A percentile compares a stretch with the other conserved stretches of the same genome.
These are phyloP conservation scores for Cyclina sinensis DNA, from an alignment of 1,140 invertebrate genomes.

Conservation along the genomic window DNA sequence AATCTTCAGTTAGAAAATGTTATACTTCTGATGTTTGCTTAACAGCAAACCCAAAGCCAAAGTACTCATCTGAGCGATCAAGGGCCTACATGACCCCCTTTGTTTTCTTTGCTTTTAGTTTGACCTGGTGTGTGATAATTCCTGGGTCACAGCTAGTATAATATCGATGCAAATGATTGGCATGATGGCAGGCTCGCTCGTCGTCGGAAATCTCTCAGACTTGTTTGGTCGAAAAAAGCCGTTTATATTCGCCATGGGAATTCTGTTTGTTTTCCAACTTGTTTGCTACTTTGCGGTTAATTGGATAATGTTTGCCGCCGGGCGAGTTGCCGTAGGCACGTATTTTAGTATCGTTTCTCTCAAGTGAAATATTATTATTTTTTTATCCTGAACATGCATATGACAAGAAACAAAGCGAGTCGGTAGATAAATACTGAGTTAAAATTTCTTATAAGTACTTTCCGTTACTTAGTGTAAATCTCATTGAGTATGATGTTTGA, in stretches of 20 bases:
- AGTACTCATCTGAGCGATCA: too few species aligned
- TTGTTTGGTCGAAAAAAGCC: conserved; percentile 52
- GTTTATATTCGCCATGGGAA: conserved; percentile 6
- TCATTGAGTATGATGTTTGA: too few species aligned
- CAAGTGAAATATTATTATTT: too few species aligned
- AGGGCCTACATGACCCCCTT: too few species aligned
- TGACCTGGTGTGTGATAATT: conserved; percentile 49
- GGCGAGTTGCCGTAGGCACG: conserved; percentile 10
- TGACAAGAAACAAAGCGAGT: too few species aligned
- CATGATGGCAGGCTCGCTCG: conserved; percentile 33
- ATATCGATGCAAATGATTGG: conserved; percentile 61
- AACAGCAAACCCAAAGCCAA: too few species aligned
- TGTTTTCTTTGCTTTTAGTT: conserved; percentile 28
- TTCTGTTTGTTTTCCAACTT: neutral
- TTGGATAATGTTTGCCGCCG: conserved; percentile 49
- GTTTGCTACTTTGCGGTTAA: conserved; percentile 36
- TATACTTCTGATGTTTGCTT: too few species aligned
- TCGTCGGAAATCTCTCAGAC: conserved; percentile 52
- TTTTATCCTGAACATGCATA: too few species aligned
- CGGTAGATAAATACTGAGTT: too few species aligned
- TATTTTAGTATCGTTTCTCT: neutral
- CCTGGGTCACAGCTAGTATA: conserved; percentile 53
- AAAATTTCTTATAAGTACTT: too few species aligned
- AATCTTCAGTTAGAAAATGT: too few species aligned
- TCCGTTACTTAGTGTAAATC: too few species aligned